Evolutionary conservation across 2,113 vertebrate genomes (phyloP), one percentile per base, ranked within the genome.

Genomic region (Tupaia tana): DNA sequence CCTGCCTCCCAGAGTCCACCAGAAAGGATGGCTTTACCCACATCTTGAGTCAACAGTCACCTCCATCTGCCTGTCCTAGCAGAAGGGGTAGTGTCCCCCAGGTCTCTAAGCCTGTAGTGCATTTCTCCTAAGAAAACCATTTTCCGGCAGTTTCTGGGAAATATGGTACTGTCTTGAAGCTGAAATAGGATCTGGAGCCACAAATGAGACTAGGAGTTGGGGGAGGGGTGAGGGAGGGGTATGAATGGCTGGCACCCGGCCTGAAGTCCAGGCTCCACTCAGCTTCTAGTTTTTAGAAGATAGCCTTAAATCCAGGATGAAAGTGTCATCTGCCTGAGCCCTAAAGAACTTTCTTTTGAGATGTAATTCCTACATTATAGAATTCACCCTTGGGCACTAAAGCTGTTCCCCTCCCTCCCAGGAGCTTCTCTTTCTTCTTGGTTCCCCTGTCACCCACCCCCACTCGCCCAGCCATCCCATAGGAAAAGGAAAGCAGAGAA

Each of bases 101-200:
- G 78, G 86, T 63, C 58, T 91, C 90, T 54, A 66, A 71, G 67
- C 16, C 24, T 89, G 74, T 61, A 59, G 86, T 85, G 7, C 12
- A 13, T 96, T 91, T 95, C 87, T 73, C 59, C 87, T 86, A 66
- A 95, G 86, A 22, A 90, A 97, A 96, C 29, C 27, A 29, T 95
- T 96, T 97, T 64, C 69, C 61, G 91, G 93, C 64, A 87, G 64
- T 83, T 91, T 79, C 95, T 96, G 81, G 66, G 81, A 85, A 95
- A 95, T 86, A 94, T 34, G 92, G 59, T 95, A 85, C 81, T 87
- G 91, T 97, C 70, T 80, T 95, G 78, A 88, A 97, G 66, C 66
- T 94, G 96, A 98, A 98, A 96, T 91, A 86, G 93, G 80, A 97
- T 88, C 94, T 96, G 79, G 86, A 95, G 78, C 64, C 96, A 95